Percentiles rank a stretch among this genome's conserved stretches.
phyloP scores from a whole-genome alignment of 53 echinoderm and acorn worm genomes.

The Crossaster papposus region DNA sequence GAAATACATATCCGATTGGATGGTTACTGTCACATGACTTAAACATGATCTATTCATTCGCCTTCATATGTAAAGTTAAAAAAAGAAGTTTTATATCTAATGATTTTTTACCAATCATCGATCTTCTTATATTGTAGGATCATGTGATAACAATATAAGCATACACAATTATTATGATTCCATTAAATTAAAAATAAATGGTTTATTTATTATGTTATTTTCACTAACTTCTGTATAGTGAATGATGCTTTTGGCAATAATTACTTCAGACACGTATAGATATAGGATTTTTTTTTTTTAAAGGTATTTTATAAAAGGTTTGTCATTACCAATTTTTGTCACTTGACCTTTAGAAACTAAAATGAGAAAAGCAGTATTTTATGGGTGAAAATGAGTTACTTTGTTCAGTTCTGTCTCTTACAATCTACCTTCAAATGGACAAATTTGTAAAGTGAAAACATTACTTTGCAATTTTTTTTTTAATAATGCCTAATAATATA shows the following conservation, averaged over 20 bases:
- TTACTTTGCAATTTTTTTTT: not conserved
- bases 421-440: conserved; percentile 8
- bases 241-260: conserved; percentile 35
- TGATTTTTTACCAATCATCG: conserved; percentile 44
- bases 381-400: not conserved
- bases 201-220: conserved; percentile 45
- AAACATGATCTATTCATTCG: conserved; percentile 21
- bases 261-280: conserved; percentile 7
- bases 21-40: conserved; percentile 21
- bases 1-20: conserved; percentile 2
- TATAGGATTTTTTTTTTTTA: not conserved
- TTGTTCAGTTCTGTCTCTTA: not conserved
- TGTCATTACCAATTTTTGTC: not conserved
- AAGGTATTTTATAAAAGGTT: not conserved
- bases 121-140: conserved; percentile 33
- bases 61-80: conserved; percentile 40
- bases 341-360: not conserved
- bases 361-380: not conserved
- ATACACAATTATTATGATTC: conserved; percentile 35
- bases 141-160: conserved; percentile 34
- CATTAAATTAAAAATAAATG: conserved; percentile 48
- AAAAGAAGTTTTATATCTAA: conserved; percentile 34
- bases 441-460: not conserved
- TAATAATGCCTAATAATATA: not conserved
- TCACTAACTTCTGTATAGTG: conserved; percentile 34